These are phyloP conservation scores for Thunnus maccoyii DNA, from an alignment of 2,113 vertebrate species.

Conservation along the genomic window DNA sequence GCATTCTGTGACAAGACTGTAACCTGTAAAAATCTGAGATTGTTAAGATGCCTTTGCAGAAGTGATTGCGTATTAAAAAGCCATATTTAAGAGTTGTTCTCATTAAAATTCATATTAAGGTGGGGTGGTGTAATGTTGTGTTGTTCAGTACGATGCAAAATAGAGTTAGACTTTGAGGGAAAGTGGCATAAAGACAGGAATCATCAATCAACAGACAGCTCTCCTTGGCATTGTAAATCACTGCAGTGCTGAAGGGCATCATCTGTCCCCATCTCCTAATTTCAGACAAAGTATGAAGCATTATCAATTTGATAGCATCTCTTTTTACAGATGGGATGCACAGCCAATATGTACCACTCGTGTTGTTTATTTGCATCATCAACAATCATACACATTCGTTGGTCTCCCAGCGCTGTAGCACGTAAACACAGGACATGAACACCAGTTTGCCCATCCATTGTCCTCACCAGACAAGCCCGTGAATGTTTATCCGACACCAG, in stretches of 20 bases:
- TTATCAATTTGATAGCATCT: not conserved
- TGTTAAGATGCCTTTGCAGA: constrained; percentile 2
- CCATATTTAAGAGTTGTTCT: constrained; percentile 17
- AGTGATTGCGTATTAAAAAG: constrained; percentile 39
- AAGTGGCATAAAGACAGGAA: constrained; percentile 45
- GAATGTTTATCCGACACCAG: constrained; percentile 56
- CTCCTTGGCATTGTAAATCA: constrained; percentile 46
- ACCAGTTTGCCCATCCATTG: constrained; percentile 79
- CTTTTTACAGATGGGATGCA: constrained; percentile 55
- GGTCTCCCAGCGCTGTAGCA: constrained; percentile 94
- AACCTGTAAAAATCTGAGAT: constrained; percentile 25
- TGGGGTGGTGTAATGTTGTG: constrained; percentile 7
- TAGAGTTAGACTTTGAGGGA: constrained; percentile 34
- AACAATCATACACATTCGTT: constrained; percentile 93
- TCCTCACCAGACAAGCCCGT: constrained; percentile 53
- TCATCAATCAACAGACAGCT: constrained; percentile 62
- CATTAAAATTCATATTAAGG: constrained; percentile 22
- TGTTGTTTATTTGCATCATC: constrained; percentile 89
- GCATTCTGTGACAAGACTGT: not conserved
- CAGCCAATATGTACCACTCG: constrained; percentile 68
- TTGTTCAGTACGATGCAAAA: constrained; percentile 25
- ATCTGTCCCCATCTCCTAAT: constrained; percentile 50
- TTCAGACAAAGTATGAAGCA: constrained; percentile 18
- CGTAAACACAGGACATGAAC: constrained; percentile 92
- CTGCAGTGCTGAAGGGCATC: constrained; percentile 47